These are phyloP conservation scores for Leptopterna dolabrata DNA, from an alignment of 2,888 invertebrate genomes.

Conservation along the genomic window DNA sequence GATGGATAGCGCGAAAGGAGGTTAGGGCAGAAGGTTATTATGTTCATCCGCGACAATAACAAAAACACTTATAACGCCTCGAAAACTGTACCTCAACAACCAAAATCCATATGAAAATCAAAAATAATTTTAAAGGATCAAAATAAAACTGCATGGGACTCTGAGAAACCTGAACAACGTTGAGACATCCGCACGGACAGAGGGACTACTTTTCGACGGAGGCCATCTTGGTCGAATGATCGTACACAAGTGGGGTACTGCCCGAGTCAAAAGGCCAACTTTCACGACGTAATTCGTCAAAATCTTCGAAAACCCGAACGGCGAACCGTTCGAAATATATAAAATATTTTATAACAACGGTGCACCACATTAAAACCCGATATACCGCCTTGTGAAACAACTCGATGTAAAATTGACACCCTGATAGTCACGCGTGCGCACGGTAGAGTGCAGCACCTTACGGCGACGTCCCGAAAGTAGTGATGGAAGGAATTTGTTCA, in stretches of 20 bases:
- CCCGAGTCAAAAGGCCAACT: conserved; percentile 36
- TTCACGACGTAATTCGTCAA: not conserved
- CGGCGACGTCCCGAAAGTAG: conserved; percentile 21
- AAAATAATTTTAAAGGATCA: not conserved
- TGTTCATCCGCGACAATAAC: conserved; percentile 72
- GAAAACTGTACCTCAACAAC: not conserved
- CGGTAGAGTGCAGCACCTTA: conserved; percentile 50
- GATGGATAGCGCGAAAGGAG: conserved; percentile 76
- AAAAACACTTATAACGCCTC: conserved; percentile 60
- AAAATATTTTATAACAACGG: not conserved
- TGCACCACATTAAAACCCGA: not conserved
- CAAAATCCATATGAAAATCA: not conserved
- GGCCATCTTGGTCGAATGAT: conserved; percentile 58
- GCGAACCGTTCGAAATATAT: not conserved
- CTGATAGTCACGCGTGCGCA: not conserved
- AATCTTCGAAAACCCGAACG: not conserved
- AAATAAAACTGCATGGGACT: not conserved
- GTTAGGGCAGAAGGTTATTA: conserved; percentile 77
- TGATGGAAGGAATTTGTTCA: conserved; percentile 16
- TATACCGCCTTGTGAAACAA: not conserved
- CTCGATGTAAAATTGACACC: not conserved
- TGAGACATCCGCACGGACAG: not conserved
- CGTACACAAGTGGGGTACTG: conserved; percentile 49
- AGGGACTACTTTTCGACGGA: conserved; percentile 58
- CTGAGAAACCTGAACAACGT: not conserved